Percentiles rank a stretch among this genome's conserved stretches.
Evolutionary conservation across 2,113 vertebrate genomes (phyloP).

Genomic region (Thinocorus orbignyianus): DNA sequence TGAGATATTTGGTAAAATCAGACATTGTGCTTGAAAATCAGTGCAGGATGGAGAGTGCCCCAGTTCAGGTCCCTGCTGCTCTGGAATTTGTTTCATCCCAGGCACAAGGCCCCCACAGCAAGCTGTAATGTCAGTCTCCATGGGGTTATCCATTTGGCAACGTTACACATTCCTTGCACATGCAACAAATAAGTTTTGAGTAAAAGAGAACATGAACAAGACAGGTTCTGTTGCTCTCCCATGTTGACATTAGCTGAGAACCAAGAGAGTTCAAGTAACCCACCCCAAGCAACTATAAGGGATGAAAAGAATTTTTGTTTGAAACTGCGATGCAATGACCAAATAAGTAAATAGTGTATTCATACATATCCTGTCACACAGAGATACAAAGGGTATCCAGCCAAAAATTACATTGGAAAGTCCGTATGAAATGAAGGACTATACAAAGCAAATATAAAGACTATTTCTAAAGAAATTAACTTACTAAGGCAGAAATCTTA

Average conservation of each 20-base stretch:
- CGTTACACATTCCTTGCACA: not conserved
- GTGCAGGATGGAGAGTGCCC: not conserved
- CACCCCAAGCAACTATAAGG: not conserved
- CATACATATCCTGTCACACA: not conserved
- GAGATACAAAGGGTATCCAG: not conserved
- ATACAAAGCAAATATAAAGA: not conserved
- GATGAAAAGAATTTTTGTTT: slow-evolving; percentile 7
- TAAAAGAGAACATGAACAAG: not conserved
- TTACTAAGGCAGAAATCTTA: not conserved
- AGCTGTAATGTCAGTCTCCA: not conserved
- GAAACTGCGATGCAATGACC: not conserved
- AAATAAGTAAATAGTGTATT: not conserved
- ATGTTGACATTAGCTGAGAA: slow-evolving; percentile 24
- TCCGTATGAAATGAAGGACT: not conserved
- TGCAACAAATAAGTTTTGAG: not conserved
- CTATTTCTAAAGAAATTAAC: not conserved
- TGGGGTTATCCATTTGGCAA: not conserved
- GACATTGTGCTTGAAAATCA: not conserved
- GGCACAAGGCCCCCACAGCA: not conserved
- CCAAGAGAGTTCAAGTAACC: slow-evolving; percentile 11
- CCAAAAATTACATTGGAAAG: slow-evolving; percentile 12
- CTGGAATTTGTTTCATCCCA: not conserved
- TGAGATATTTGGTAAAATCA: not conserved
- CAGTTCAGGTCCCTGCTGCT: not conserved
- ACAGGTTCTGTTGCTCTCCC: not conserved